Percentiles rank a stretch among this genome's conserved stretches.
These are phyloP conservation scores for Hepsetus odoe DNA, from an alignment of 2,113 vertebrate species.

Conservation along the genomic window DNA sequence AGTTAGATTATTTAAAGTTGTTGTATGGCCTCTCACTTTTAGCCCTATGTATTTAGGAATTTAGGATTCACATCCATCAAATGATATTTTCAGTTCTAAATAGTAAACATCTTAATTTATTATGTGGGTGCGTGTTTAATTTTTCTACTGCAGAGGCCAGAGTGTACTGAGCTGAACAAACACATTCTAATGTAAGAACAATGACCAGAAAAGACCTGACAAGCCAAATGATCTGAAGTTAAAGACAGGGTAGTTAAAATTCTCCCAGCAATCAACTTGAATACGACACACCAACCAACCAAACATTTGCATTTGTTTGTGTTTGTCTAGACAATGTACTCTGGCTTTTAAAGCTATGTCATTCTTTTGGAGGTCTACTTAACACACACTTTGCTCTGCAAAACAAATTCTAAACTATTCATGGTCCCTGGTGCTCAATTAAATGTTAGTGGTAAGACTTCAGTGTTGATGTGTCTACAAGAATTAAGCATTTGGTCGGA, in stretches of 20 bases:
- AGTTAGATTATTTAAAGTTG: conserved; percentile 43
- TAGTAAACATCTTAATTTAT: conserved; percentile 66
- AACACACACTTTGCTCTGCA: conserved; percentile 21
- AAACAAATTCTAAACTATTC: neutral
- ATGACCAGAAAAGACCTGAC: too few species aligned
- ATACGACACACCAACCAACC: too few species aligned
- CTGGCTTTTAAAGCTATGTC: too few species aligned
- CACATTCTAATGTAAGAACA: too few species aligned
- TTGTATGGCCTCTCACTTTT: conserved; percentile 35
- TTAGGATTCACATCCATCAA: conserved; percentile 26
- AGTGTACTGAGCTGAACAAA: too few species aligned
- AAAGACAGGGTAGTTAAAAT: too few species aligned
- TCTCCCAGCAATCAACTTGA: too few species aligned
- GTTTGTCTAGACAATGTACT: too few species aligned
- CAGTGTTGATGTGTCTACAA: neutral
- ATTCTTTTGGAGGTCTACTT: conserved; percentile 10
- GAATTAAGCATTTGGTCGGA: conserved; percentile 1
- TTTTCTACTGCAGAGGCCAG: conserved; percentile 52
- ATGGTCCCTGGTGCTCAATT: neutral
- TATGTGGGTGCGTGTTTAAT: conserved; percentile 46
- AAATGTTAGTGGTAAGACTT: neutral
- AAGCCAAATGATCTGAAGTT: too few species aligned
- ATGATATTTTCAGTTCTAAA: conserved; percentile 39
- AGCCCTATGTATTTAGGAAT: conserved; percentile 9
- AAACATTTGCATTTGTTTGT: too few species aligned